Conservation (phyloP, 2,797 vertebrate genomes). For the Anolis apletophallus region DNA sequence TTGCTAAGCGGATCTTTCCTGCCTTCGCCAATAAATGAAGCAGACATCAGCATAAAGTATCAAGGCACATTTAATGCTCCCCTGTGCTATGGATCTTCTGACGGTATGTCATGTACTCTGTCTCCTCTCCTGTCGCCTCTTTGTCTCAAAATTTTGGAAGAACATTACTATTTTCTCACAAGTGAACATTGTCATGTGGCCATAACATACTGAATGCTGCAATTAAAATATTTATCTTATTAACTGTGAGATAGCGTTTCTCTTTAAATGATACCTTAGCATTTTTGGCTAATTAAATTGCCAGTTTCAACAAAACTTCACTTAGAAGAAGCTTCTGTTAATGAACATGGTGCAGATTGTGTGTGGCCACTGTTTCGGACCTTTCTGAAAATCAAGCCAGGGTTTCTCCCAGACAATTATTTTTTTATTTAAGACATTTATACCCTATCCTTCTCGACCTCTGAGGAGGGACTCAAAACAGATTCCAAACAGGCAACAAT, state of each 20-base stretch:
- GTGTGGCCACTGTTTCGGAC: not conserved
- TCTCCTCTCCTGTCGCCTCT: not conserved
- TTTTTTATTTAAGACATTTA: too few relatives aligned
- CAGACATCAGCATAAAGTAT: too few relatives aligned
- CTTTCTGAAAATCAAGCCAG: not conserved
- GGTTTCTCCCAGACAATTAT: not conserved
- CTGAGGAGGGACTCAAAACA: too few relatives aligned
- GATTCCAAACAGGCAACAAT: too few relatives aligned
- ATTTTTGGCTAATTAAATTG: constrained; percentile 70
- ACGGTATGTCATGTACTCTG: not conserved
- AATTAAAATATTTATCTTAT: constrained; percentile 78
- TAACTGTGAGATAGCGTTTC: constrained; percentile 68
- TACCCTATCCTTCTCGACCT: too few relatives aligned
- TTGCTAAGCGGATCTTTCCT: not conserved
- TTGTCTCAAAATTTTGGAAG: constrained; percentile 16
- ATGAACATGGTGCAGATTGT: not conserved
- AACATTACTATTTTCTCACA: constrained; percentile 36
- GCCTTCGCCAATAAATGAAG: not conserved
- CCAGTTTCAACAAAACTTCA: constrained; percentile 64
- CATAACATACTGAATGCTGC: constrained; percentile 63
- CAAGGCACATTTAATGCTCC: too few relatives aligned
- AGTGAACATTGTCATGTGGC: constrained; percentile 43
- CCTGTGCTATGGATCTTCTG: not conserved
- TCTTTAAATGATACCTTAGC: constrained; percentile 63
- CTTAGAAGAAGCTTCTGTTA: not conserved